Percentiles rank a stretch among this genome's conserved stretches.
These are phyloP conservation scores for Limnephilus marmoratus DNA, from an alignment of 2,888 invertebrate genomes.

Conservation along the genomic window DNA sequence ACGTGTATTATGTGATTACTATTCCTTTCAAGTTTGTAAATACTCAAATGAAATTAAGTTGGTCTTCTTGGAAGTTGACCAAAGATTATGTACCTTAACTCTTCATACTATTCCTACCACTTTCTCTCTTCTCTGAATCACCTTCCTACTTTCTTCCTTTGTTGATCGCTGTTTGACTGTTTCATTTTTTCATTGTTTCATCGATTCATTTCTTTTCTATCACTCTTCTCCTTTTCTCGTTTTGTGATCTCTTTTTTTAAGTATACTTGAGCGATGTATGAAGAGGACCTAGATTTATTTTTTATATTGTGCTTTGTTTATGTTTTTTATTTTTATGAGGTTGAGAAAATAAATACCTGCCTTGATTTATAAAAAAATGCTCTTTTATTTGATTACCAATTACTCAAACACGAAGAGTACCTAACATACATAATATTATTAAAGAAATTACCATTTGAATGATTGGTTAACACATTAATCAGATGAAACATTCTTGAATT, in stretches of 20 bases:
- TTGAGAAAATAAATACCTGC: slow-evolving; percentile 53
- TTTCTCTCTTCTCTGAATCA: slow-evolving; percentile 32
- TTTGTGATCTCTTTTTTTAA: slow-evolving; percentile 51
- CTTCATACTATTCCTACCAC: slow-evolving; percentile 33
- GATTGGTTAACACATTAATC: background rate
- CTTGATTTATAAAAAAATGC: slow-evolving; percentile 48
- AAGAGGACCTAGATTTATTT: slow-evolving; percentile 46
- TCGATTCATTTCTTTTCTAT: slow-evolving; percentile 35
- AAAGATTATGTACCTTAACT: slow-evolving; percentile 49
- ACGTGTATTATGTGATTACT: slow-evolving; percentile 53
- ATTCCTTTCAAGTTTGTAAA: slow-evolving; percentile 52
- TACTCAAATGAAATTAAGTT: slow-evolving; percentile 48
- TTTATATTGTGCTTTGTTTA: slow-evolving; percentile 52
- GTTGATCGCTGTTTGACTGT: background rate
- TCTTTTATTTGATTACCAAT: slow-evolving; percentile 16
- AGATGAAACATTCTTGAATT: background rate
- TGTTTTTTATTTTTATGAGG: slow-evolving; percentile 54
- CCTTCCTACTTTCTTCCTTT: background rate
- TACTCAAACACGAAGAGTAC: background rate
- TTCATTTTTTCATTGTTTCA: slow-evolving; percentile 36
- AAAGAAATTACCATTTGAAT: background rate
- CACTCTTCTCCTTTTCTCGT: slow-evolving; percentile 34
- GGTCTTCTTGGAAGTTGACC: slow-evolving; percentile 50
- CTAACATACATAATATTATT: background rate
- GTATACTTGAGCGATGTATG: slow-evolving; percentile 48